These are phyloP conservation scores for Pandemis heparana DNA, from an alignment of 2,888 invertebrate species.

Conservation along the genomic window DNA sequence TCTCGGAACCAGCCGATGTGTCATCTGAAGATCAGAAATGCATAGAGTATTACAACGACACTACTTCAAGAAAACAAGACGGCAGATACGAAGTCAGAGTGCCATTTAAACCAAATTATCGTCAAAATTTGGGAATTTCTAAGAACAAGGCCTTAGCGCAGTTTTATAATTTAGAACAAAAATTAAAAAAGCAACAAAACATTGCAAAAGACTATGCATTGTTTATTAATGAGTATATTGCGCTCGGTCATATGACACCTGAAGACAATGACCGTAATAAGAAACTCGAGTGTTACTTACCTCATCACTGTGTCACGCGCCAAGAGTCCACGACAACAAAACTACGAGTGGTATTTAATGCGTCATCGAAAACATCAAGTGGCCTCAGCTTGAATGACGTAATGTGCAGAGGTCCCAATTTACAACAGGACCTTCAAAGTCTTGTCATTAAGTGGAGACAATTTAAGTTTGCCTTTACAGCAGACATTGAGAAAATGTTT, in stretches of 20 bases:
- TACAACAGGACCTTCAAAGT: background rate
- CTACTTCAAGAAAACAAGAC: background rate
- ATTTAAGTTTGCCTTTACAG: background rate
- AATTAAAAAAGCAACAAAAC: too few relatives aligned
- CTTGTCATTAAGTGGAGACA: background rate
- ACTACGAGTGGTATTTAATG: too few relatives aligned
- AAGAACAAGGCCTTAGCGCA: background rate
- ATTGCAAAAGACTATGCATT: too few relatives aligned
- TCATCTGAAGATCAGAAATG: background rate
- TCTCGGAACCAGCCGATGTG: background rate
- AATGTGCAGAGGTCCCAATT: background rate
- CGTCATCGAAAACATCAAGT: too few relatives aligned
- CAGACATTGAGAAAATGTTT: background rate
- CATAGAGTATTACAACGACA: background rate
- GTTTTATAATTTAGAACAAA: background rate
- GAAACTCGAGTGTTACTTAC: too few relatives aligned
- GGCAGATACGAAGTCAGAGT: background rate
- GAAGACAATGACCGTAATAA: too few relatives aligned
- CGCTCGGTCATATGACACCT: too few relatives aligned
- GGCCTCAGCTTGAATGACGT: too few relatives aligned
- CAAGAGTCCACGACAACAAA: too few relatives aligned
- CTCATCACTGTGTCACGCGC: too few relatives aligned
- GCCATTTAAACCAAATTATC: background rate
- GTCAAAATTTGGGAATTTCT: background rate
- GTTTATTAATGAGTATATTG: too few relatives aligned